phyloP scores from a whole-genome alignment of 2,113 vertebrate genomes.

The Prionailurus bengalensis region DNA sequence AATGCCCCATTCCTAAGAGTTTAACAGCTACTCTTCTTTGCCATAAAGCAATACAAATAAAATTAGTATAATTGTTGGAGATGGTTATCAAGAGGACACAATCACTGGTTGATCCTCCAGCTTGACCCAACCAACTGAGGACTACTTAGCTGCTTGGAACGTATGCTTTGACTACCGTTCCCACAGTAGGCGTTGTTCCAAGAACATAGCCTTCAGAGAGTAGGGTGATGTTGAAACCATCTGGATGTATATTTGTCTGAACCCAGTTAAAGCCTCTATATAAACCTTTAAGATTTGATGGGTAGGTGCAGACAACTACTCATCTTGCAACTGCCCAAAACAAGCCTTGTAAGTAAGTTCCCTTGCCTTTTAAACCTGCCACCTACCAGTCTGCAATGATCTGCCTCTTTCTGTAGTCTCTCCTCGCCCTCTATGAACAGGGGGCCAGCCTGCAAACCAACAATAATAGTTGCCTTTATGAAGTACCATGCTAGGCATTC shows the following conservation, averaged over 20 bases:
- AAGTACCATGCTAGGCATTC: background rate
- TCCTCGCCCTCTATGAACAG: background rate
- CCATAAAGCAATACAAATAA: constrained; percentile 6
- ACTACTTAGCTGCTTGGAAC: background rate
- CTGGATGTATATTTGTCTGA: background rate
- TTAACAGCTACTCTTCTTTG: background rate
- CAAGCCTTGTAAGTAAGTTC: background rate
- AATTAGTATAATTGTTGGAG: background rate
- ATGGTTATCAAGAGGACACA: background rate
- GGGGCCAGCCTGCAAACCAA: background rate
- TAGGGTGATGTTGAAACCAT: background rate
- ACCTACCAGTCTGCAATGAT: background rate
- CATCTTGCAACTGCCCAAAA: background rate
- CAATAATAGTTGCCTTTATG: background rate
- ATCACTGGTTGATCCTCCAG: background rate
- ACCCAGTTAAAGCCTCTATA: background rate
- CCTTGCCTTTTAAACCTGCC: background rate
- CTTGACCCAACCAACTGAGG: background rate
- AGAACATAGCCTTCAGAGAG: background rate
- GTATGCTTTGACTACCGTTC: background rate
- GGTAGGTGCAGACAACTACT: background rate
- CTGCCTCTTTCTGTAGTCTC: background rate
- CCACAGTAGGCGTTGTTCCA: background rate
- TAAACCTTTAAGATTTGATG: background rate
- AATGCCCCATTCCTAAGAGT: background rate